A percentile compares a stretch with the other conserved stretches of the same genome.
These are phyloP conservation scores for Todiramphus chloris DNA, from an alignment of 2,113 vertebrate species.

Conservation along the genomic window DNA sequence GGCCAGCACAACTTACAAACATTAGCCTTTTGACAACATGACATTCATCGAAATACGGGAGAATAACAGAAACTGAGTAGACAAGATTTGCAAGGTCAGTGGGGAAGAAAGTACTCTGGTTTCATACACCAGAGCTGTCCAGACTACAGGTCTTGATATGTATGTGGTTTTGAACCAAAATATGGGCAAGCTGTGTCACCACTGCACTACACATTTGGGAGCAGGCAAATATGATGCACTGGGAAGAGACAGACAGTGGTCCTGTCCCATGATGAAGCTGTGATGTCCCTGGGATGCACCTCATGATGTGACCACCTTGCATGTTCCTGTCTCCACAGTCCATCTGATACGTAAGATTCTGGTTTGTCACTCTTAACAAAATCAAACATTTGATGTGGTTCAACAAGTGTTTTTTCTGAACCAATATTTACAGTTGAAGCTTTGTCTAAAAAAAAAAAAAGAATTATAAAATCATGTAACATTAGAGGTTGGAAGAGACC, in stretches of 20 bases:
- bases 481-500: too few relatives aligned
- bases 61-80: background rate
- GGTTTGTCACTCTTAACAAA: background rate
- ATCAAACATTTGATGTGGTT: background rate
- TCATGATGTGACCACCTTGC: background rate
- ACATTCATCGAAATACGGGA: background rate
- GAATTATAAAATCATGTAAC: background rate
- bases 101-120: background rate
- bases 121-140: background rate
- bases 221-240: background rate
- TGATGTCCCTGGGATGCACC: too few relatives aligned
- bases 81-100: background rate
- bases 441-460: background rate
- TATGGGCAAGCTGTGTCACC: background rate
- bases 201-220: background rate
- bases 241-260: background rate
- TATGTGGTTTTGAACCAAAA: background rate
- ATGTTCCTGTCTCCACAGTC: background rate
- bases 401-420: background rate
- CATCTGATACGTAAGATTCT: background rate
- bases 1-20: background rate
- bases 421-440: background rate
- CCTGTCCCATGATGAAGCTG: background rate
- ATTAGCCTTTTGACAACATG: accelerated
- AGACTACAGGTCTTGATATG: accelerated